phyloP scores from a whole-genome alignment of 2,888 invertebrate species.

The Pelosia muscerda region DNA sequence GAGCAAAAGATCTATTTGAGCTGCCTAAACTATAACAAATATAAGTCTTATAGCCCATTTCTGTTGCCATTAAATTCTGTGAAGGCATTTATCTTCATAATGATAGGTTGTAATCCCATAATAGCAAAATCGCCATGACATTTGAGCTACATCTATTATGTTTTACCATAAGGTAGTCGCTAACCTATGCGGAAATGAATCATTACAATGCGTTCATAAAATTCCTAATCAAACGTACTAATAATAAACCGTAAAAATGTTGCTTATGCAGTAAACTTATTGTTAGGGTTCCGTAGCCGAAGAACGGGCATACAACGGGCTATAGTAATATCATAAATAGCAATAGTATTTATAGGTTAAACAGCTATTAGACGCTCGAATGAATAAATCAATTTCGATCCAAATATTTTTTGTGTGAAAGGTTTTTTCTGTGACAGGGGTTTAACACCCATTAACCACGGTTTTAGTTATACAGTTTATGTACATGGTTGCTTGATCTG shows the following conservation, averaged over 20 bases:
- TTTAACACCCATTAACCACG: too few species aligned
- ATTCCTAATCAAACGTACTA: neutral
- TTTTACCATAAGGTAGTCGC: neutral
- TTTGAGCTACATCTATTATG: neutral
- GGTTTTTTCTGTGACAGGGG: too few species aligned
- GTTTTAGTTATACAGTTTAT: too few species aligned
- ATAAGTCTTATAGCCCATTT: neutral
- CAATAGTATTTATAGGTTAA: too few species aligned
- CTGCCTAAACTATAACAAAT: neutral
- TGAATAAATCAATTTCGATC: too few species aligned
- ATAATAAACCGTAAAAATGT: neutral
- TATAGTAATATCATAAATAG: too few species aligned
- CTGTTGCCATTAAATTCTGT: neutral
- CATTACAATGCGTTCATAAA: neutral
- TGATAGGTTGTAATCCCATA: neutral
- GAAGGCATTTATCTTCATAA: neutral
- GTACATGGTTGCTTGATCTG: too few species aligned
- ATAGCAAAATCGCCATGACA: constrained; percentile 2
- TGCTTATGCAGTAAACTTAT: too few species aligned
- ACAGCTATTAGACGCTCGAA: too few species aligned
- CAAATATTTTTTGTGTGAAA: too few species aligned
- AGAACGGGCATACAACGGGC: too few species aligned
- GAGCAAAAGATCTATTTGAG: neutral
- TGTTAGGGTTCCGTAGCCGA: too few species aligned
- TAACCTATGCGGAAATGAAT: neutral